Evolutionary conservation across 37 sponge, comb jelly and placozoan species (phyloP).

Genomic region (Dysidea cf. avara): DNA sequence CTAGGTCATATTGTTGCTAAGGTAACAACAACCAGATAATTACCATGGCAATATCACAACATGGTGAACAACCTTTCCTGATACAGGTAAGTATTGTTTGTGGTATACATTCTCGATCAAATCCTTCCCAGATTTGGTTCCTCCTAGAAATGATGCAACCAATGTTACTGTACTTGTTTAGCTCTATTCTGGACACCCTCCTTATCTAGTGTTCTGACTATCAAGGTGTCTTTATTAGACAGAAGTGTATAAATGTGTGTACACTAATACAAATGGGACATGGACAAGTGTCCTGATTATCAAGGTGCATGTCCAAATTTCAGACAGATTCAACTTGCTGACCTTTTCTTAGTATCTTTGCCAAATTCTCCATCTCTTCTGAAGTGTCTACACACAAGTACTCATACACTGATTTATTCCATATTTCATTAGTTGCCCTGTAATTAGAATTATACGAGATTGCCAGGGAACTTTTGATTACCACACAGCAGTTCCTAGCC

Average conservation of each 20-base stretch:
- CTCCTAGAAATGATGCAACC: background rate
- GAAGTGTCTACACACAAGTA: slow-evolving; percentile 78
- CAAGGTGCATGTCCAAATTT: no score
- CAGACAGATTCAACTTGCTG: no score
- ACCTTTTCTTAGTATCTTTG: slow-evolving; percentile 47
- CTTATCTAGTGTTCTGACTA: background rate
- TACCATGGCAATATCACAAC: background rate
- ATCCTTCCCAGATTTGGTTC: slow-evolving; percentile 4
- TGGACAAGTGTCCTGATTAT: no score
- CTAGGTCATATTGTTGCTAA: slow-evolving; percentile 79
- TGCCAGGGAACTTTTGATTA: slow-evolving; percentile 7
- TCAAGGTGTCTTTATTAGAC: no score
- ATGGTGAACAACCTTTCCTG: slow-evolving; percentile 45
- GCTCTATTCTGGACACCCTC: background rate
- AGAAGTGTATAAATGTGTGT: no score
- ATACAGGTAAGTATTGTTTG: slow-evolving; percentile 75
- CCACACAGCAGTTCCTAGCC: slow-evolving; percentile 91
- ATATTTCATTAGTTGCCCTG: slow-evolving; percentile 82
- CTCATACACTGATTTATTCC: slow-evolving; percentile 67
- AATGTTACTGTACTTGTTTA: background rate
- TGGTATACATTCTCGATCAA: slow-evolving; percentile 56
- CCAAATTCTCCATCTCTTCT: slow-evolving; percentile 63
- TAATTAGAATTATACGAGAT: background rate
- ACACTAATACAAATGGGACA: no score
- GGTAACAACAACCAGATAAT: background rate